Base-by-base conservation (phyloP, 30 jellyfish, hydroid and myxozoan species). In the Hydractinia symbiolongicarpus region DNA sequence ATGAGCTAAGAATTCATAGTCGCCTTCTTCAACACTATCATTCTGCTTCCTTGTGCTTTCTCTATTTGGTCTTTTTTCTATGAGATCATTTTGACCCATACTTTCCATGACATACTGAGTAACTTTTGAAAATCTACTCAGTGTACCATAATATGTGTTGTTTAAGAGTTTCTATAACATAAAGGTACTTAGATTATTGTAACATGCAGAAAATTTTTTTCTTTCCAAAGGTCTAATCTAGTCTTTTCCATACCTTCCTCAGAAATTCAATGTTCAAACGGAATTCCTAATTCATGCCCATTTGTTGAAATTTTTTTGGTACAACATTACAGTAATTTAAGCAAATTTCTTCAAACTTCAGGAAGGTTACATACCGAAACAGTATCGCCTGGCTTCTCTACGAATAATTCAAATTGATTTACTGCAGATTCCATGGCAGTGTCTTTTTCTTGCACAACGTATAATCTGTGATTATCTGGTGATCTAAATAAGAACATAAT, bases 71-170 rank as follows among this genome's bases (percentile, higher is more conserved):
- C 97, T 81, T 55, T 78, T 87, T 9, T 90, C 96, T 52, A 64
- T 81, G 53, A 86, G 77, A 14, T 93, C 96, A n/a, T 80, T 84
- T 21, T 82, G 95, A n/a, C 96, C 96, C 58, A 86, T 82, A 50
- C 86, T 86, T 81, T 72, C 90, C 84, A 91, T 81, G 10, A 91
- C 93, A 72, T 58, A 84, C 15, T 88, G 91, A 10, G 98, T 84
- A 9, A 91, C 98, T 75, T 91, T 91, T 8, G 96, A 82, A 56
- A 91, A 86, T 50, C 86, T 83, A 16, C 76, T 88, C 66, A 91
- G 61, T 4, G 98, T 79, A 13, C 89, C 98, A 77, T 84, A 84
- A 78, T 78, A 91, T 5, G 98, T 86, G 7, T 70, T 79, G 50
- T 67, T 91, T 78, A 83, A 72, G 7, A 86, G 66, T 83, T 86